A percentile compares a stretch with the other conserved stretches of the same genome.
Conservation (phyloP, 2,888 invertebrate genomes). For the Caenorhabditis macrosperma region DNA sequence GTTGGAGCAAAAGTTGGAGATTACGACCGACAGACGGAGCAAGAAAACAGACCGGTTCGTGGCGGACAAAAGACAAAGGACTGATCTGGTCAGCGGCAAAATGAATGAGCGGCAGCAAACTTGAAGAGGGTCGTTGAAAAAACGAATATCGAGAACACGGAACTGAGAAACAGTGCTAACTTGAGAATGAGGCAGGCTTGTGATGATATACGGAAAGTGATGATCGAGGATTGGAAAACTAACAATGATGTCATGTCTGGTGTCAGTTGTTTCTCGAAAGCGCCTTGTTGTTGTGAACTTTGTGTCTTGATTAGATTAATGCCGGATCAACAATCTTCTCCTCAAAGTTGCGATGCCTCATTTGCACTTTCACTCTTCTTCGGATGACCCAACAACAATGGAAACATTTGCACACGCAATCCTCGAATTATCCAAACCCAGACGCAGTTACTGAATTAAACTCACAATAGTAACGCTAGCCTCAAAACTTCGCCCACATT, state of each 20-base stretch:
- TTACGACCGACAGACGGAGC: slow-evolving; percentile 6
- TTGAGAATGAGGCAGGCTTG: too few species aligned
- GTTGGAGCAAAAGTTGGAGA: slow-evolving; percentile 37
- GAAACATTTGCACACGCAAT: slow-evolving; percentile 21
- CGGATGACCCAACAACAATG: background rate
- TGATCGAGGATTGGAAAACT: too few species aligned
- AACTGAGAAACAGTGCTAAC: too few species aligned
- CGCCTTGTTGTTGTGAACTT: background rate
- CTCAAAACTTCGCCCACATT: too few species aligned
- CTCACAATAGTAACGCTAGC: too few species aligned
- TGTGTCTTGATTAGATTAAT: background rate
- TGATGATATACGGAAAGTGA: too few species aligned
- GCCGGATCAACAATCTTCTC: background rate
- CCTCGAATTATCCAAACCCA: background rate
- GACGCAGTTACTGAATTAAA: background rate
- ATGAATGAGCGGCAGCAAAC: slow-evolving; percentile 25
- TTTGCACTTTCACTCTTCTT: background rate
- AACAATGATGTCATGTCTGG: too few species aligned
- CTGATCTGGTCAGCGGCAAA: slow-evolving; percentile 31
- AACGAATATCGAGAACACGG: background rate
- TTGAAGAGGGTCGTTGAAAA: slow-evolving; percentile 26
- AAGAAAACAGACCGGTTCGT: slow-evolving; percentile 39
- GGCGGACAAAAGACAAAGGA: slow-evolving; percentile 25
- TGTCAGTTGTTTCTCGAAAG: too few species aligned
- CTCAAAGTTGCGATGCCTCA: background rate